phyloP scores from a whole-genome alignment of 2,113 vertebrate genomes.

The Triplophysa siluroides region DNA sequence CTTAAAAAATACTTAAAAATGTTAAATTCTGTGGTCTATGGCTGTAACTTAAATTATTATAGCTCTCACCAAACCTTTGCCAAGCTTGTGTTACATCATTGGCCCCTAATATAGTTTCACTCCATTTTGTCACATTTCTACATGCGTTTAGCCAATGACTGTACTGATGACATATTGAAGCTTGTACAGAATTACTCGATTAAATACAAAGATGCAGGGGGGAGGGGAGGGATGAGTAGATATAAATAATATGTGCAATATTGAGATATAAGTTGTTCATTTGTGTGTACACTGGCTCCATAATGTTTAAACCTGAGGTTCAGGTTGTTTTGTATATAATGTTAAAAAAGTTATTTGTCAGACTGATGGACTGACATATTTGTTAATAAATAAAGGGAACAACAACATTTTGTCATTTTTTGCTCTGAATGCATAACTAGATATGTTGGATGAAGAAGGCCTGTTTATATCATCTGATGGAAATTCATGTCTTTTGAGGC shows the following conservation, averaged over 20 bases:
- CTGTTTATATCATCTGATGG: constrained; percentile 6
- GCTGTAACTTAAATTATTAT: neutral
- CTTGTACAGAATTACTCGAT: constrained; percentile 5
- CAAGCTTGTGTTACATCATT: neutral
- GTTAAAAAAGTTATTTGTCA: constrained; percentile 48
- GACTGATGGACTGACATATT: constrained; percentile 15
- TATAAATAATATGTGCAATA: constrained; percentile 54
- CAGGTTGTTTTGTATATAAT: constrained; percentile 53
- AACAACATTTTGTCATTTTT: neutral
- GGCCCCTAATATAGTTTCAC: constrained; percentile 7
- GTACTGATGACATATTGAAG: constrained; percentile 14
- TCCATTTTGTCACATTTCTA: neutral
- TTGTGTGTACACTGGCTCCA: constrained; percentile 57
- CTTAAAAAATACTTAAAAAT: neutral
- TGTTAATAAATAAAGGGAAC: neutral
- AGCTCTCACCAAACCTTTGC: neutral
- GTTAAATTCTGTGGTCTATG: neutral
- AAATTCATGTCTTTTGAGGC: neutral
- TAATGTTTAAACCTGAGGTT: constrained; percentile 46
- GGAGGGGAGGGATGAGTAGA: constrained; percentile 14
- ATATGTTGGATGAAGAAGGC: neutral
- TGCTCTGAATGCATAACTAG: neutral
- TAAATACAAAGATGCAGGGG: neutral
- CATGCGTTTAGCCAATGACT: neutral
- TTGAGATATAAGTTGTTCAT: constrained; percentile 45